Evolutionary conservation across 2,888 invertebrate species (phyloP).

Genomic region (Cantharis rufa): DNA sequence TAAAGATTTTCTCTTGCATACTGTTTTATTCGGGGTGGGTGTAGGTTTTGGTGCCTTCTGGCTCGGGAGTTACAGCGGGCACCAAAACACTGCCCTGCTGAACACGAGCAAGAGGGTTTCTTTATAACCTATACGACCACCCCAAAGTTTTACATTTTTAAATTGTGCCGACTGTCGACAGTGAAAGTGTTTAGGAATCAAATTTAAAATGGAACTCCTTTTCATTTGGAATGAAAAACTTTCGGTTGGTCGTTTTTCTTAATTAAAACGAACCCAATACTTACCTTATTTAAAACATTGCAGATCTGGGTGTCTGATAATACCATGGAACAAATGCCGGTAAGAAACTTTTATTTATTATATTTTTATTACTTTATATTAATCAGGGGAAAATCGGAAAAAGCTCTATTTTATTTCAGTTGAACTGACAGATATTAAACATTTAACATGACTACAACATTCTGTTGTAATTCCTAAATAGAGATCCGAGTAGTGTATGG

Average conservation of each 20-base stretch:
- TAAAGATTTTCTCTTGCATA: slow-evolving; percentile 59
- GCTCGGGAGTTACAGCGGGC: slow-evolving; percentile 57
- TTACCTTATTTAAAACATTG: slow-evolving; percentile 41
- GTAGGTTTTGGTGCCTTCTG: slow-evolving; percentile 64
- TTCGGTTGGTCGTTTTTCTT: not conserved
- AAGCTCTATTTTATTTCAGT: not conserved
- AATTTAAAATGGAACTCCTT: not conserved
- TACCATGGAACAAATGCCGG: slow-evolving; percentile 78
- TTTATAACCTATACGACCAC: slow-evolving; percentile 48
- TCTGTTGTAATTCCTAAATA: too few species aligned
- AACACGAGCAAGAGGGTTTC: slow-evolving; percentile 58
- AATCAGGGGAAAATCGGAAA: not conserved
- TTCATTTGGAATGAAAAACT: not conserved
- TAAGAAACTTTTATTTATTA: slow-evolving; percentile 59
- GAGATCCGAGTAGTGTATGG: too few species aligned
- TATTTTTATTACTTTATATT: not conserved
- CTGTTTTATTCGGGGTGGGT: slow-evolving; percentile 55
- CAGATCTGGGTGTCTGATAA: slow-evolving; percentile 80
- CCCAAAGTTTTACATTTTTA: slow-evolving; percentile 18
- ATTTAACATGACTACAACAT: too few species aligned
- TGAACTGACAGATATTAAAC: not conserved
- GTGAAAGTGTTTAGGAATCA: not conserved
- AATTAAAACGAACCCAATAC: slow-evolving; percentile 13
- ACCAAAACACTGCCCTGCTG: slow-evolving; percentile 59
- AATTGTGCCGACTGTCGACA: not conserved